Conservation (phyloP, 1,140 invertebrate genomes). For the Hyphantria cunea region DNA sequence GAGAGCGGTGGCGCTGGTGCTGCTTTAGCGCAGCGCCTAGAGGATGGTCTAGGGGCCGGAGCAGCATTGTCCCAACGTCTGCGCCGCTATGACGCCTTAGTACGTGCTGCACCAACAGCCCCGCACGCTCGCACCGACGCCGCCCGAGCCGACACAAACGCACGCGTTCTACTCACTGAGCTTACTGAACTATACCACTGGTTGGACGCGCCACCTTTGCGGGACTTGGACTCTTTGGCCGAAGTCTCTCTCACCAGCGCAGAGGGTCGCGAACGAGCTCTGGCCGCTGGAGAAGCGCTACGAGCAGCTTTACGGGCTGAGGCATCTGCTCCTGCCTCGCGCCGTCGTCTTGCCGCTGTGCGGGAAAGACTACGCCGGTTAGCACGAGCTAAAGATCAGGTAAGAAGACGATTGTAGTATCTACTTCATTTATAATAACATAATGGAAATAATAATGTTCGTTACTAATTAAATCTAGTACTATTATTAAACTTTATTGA, state of each 20-base stretch:
- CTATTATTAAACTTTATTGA: too few species aligned
- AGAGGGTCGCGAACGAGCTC: constrained; percentile 89
- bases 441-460: too few species aligned
- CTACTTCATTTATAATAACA: too few species aligned
- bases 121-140: constrained; percentile 49
- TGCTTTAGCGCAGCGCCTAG: constrained; percentile 49
- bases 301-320: constrained; percentile 88
- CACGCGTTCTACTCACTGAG: constrained; percentile 48
- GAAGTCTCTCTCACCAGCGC: constrained; percentile 83
- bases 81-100: constrained; percentile 40
- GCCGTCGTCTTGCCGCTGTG: constrained; percentile 84
- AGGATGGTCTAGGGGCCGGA: constrained; percentile 40
- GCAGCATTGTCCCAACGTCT: constrained; percentile 42
- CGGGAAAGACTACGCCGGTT: constrained; percentile 94
- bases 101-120: constrained; percentile 48
- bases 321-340: constrained; percentile 30
- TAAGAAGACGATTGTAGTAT: not conserved
- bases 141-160: constrained; percentile 53
- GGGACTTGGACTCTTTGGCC: constrained; percentile 47
- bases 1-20: constrained; percentile 56
- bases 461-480: too few species aligned
- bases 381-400: constrained; percentile 90
- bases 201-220: constrained; percentile 56
- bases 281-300: constrained; percentile 90
- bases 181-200: constrained; percentile 47